These are phyloP conservation scores for Tauraco erythrolophus DNA, from an alignment of 2,113 vertebrate genomes.

Conservation along the genomic window DNA sequence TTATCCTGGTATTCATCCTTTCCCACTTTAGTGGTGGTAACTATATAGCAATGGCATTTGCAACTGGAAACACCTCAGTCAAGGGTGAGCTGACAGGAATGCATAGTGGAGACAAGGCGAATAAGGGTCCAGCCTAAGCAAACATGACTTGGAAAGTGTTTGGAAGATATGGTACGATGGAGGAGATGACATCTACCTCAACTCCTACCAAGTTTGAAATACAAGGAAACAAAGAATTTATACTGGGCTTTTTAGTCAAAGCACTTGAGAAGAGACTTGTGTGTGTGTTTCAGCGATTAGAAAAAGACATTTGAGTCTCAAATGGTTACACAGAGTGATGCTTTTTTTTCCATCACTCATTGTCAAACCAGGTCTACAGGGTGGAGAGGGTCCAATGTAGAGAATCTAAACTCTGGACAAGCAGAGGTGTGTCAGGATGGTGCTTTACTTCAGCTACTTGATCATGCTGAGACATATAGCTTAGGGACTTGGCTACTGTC, in stretches of 20 bases:
- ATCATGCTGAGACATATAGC: neutral
- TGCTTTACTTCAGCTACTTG: neutral
- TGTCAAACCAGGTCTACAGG: neutral
- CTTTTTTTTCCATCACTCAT: neutral
- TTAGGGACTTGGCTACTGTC: neutral
- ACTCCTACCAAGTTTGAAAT: neutral
- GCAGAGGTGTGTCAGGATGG: neutral
- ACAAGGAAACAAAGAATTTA: neutral
- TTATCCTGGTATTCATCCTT: neutral
- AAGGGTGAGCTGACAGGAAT: neutral
- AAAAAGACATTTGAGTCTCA: neutral
- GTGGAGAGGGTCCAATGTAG: neutral
- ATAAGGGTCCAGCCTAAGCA: neutral
- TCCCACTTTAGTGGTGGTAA: neutral
- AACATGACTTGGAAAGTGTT: neutral
- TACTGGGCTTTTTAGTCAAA: neutral
- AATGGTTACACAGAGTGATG: neutral
- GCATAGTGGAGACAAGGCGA: neutral
- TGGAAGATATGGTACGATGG: neutral
- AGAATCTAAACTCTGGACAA: neutral
- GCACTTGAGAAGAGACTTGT: neutral
- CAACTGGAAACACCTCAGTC: neutral
- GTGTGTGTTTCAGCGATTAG: neutral
- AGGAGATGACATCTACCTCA: neutral
- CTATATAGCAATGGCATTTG: too few species aligned